Conservation (phyloP, 2,797 vertebrate genomes). For the Spheniscus humboldti region DNA sequence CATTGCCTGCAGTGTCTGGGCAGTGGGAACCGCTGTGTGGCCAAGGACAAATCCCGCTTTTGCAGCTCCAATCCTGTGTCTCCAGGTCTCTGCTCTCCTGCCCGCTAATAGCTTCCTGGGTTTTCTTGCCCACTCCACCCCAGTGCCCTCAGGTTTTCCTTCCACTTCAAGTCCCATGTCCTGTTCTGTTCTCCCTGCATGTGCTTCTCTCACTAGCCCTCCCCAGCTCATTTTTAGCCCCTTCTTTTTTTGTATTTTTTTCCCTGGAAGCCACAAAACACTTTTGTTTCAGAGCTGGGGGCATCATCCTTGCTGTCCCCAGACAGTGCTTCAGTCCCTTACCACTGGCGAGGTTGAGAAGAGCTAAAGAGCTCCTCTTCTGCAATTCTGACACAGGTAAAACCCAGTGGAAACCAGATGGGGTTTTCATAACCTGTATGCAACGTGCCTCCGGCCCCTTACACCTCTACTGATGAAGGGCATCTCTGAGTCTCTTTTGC, state of each 20-base stretch:
- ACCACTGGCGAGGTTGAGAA: neutral
- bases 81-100: neutral
- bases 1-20: neutral
- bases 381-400: neutral
- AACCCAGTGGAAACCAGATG: neutral
- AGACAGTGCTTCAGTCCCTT: neutral
- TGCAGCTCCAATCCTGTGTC: neutral
- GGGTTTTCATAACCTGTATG: neutral
- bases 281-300: neutral
- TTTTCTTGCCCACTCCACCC: neutral
- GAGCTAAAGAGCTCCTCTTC: neutral
- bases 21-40: neutral
- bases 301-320: neutral
- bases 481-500: neutral
- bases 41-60: neutral
- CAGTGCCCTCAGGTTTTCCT: neutral
- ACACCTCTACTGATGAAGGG: neutral
- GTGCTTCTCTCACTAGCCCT: neutral
- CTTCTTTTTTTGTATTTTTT: neutral
- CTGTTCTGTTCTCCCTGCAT: neutral
- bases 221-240: neutral
- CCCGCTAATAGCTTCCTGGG: neutral
- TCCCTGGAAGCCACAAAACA: neutral
- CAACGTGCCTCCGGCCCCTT: rapidly evolving
- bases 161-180: neutral